phyloP scores from a whole-genome alignment of 1,140 invertebrate genomes.

The Adoxophyes honmai region DNA sequence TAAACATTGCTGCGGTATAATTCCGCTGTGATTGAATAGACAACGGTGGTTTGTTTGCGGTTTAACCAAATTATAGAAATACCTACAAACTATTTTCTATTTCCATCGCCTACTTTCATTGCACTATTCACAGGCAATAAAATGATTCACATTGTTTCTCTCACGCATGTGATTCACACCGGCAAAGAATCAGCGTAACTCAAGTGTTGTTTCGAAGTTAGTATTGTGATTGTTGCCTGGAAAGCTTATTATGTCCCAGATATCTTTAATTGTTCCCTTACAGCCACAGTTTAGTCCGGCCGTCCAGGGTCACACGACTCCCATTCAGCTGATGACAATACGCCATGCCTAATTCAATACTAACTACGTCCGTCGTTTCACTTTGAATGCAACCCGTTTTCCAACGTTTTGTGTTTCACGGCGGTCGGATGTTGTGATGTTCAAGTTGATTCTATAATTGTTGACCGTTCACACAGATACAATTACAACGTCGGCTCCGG shows the following conservation, averaged over 20 bases:
- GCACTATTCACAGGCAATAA: neutral
- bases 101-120: constrained; percentile 7
- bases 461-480: constrained; percentile 6
- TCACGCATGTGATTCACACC: neutral
- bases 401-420: neutral
- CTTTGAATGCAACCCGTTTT: neutral
- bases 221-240: neutral
- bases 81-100: neutral
- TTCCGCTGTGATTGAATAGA: constrained; percentile 5
- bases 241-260: neutral
- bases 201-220: constrained; percentile 1
- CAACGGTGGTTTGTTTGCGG: neutral
- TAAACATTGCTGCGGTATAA: constrained; percentile 2
- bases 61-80: neutral
- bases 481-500: neutral
- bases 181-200: neutral
- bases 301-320: neutral
- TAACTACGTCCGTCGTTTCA: neutral
- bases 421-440: constrained; percentile 11
- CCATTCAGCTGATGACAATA: neutral
- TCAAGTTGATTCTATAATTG: constrained; percentile 4
- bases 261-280: neutral
- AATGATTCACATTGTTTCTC: constrained; percentile 5
- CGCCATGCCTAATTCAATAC: neutral
- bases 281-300: neutral